phyloP scores from a whole-genome alignment of 2,888 invertebrate species.

The Euphydryas editha region DNA sequence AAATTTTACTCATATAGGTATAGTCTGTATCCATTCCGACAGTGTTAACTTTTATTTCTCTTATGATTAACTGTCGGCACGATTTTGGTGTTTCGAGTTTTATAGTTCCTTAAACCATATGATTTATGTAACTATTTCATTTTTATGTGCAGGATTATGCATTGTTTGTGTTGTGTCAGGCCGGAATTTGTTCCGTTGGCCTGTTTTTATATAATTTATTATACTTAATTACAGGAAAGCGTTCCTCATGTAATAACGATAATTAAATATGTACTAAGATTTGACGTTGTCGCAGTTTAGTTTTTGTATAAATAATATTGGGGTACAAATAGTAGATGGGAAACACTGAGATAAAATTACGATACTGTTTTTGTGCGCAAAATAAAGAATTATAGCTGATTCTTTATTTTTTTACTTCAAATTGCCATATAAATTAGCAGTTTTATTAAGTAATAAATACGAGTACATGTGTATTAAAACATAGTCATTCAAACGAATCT shows the following conservation, averaged over 20 bases:
- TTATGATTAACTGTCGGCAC: slow-evolving; percentile 30
- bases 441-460: background rate
- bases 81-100: slow-evolving; percentile 21
- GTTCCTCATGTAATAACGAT: background rate
- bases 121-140: slow-evolving; percentile 38
- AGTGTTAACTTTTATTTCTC: slow-evolving; percentile 20
- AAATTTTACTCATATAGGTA: background rate
- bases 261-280: background rate
- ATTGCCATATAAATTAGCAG: too few relatives aligned
- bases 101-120: slow-evolving; percentile 32
- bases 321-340: too few relatives aligned
- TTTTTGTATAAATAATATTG: too few relatives aligned
- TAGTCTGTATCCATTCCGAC: background rate
- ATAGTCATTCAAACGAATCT: background rate
- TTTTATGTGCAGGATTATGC: slow-evolving; percentile 36
- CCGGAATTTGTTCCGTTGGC: slow-evolving; percentile 28
- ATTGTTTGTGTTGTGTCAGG: slow-evolving; percentile 24
- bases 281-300: background rate
- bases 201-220: slow-evolving; percentile 22
- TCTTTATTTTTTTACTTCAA: too few relatives aligned
- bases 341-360: too few relatives aligned
- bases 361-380: too few relatives aligned
- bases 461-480: background rate
- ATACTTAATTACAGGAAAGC: slow-evolving; percentile 20
- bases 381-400: too few relatives aligned